These are phyloP conservation scores for Heliconius ismenius DNA, from an alignment of 2,888 invertebrate genomes.

Conservation along the genomic window DNA sequence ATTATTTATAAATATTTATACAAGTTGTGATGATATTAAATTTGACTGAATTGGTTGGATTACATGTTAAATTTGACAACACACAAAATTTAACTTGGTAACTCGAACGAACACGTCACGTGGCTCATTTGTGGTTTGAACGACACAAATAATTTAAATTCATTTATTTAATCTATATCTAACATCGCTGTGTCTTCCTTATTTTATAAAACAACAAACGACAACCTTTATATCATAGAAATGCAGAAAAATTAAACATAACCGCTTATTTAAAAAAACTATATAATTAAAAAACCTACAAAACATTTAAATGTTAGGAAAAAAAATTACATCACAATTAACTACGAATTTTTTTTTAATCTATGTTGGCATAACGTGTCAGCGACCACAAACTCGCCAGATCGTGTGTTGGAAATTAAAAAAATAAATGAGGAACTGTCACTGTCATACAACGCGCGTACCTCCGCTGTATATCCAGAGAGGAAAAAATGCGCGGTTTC, in stretches of 20 bases:
- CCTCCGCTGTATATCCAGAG: conserved; percentile 79
- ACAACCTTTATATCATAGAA: neutral
- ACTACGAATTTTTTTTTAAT: conserved; percentile 2
- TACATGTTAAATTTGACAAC: conserved; percentile 53
- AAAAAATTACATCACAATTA: neutral
- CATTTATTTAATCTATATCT: conserved; percentile 1
- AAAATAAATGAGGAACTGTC: conserved; percentile 31
- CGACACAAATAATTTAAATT: conserved; percentile 2
- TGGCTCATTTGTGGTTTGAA: conserved; percentile 34
- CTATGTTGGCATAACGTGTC: conserved; percentile 20
- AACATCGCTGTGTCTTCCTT: neutral
- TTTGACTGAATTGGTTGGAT: conserved; percentile 59
- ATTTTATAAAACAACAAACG: neutral
- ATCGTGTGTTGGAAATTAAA: conserved; percentile 29
- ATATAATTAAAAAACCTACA: conserved; percentile 2
- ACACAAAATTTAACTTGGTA: conserved; percentile 45
- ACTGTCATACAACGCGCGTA: conserved; percentile 50
- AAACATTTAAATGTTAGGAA: neutral
- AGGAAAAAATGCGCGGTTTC: conserved; percentile 80
- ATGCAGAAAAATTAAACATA: too few relatives aligned
- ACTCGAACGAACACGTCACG: conserved; percentile 25
- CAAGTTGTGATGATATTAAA: neutral
- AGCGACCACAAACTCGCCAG: conserved; percentile 37
- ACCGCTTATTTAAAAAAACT: neutral
- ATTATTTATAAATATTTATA: neutral